Evolutionary conservation across 2,888 invertebrate genomes (phyloP).

Genomic region (Timema cristinae): DNA sequence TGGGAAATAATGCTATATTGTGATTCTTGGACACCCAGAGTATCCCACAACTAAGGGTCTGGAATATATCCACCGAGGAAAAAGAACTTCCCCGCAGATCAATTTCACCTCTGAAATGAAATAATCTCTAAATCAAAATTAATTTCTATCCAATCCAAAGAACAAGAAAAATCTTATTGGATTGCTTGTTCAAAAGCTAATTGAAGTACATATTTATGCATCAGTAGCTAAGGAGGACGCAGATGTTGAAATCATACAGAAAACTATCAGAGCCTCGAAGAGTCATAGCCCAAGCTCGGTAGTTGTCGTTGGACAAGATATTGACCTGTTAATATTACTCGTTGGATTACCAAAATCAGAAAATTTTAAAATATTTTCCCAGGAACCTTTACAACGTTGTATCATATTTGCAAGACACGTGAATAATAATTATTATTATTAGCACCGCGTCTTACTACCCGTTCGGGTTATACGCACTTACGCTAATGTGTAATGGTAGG

Average conservation of each 20-base stretch:
- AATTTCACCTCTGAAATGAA: background rate
- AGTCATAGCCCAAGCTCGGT: background rate
- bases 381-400: background rate
- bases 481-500: no score
- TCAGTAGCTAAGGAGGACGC: constrained; percentile 2
- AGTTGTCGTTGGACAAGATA: constrained; percentile 6
- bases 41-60: background rate
- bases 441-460: no score
- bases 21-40: background rate
- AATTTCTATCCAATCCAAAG: background rate
- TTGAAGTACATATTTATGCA: background rate
- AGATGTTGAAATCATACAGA: background rate
- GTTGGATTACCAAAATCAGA: background rate
- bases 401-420: no score
- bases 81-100: background rate
- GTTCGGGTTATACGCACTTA: no score
- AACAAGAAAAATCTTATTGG: background rate
- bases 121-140: background rate
- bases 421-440: no score
- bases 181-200: background rate
- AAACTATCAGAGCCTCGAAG: background rate
- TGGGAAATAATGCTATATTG: background rate
- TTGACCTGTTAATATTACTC: constrained; percentile 8
- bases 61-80: background rate
- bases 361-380: background rate